Base-by-base conservation (phyloP, 2,113 vertebrate genomes). In the Suncus etruscus region DNA sequence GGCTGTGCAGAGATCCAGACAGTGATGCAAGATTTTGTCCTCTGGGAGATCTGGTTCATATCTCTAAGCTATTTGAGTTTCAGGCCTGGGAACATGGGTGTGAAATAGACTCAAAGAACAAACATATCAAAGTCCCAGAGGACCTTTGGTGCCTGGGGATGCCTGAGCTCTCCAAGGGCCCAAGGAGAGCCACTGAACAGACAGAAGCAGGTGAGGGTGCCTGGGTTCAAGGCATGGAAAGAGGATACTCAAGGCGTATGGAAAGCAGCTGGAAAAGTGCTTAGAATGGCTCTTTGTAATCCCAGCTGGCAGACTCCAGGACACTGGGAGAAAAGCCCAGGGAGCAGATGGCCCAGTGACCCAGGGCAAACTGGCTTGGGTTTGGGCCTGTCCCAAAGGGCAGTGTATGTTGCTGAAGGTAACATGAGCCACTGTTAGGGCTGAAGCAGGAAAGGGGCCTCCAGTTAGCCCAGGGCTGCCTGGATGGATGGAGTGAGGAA, bases 301-400 rank as follows among this genome's bases (percentile, higher is more conserved):
- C 80, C 85, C 89, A 83, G 54, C 87, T n/a, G 80, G 80, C 63
- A 11, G 29, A 65, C 50, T 29, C 7, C 3, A 31, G 84, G 69
- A 68, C 79, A 65, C 31, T 1, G 74, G 61, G 84, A n/a, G 79
- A 54, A 58, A 65, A 91, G 61, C 65, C 68, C 91, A 70, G 51
- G 73, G 29, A 88, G 65, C 75, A 88, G 84, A 76, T 48, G 75
- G 84, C 29, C 8, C 22, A 3, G 1, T 24, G 58, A 25, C 24
- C 6, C 0, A 11, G 61, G 68, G 29, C 63, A 9, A 1, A 9
- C 50, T 50, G 24, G 45, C 61, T 50, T 25, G 25, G 20, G 12
- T 15, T 14, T 39, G 32, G 47, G 68, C 48, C 29, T 75, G 54
- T 81, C 81, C 29, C 22, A 81, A 61, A 77, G n/a, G 63, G 70